Conservation (phyloP, 2,113 vertebrate genomes). For the Carassius auratus region DNA sequence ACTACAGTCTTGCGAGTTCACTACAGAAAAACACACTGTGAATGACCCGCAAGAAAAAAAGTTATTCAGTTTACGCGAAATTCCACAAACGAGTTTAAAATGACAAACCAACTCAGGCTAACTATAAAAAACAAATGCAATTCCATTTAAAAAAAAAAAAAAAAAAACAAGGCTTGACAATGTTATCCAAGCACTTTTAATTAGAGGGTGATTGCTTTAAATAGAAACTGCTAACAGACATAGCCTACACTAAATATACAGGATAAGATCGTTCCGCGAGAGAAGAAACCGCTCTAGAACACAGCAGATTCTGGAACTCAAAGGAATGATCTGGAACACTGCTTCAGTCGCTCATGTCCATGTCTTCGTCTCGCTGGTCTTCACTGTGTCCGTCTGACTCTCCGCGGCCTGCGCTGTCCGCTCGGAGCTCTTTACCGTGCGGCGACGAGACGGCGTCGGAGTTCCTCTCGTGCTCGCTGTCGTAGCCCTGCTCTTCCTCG, state of each 20-base stretch:
- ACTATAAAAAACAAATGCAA: constrained; percentile 10
- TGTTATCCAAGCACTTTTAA: constrained; percentile 29
- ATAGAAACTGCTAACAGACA: constrained; percentile 53
- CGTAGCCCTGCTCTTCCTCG: constrained; percentile 96
- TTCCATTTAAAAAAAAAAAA: neutral
- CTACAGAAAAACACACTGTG: neutral
- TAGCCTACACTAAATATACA: constrained; percentile 61
- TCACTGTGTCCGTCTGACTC: constrained; percentile 91
- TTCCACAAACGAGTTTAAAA: constrained; percentile 29
- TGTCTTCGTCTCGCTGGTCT: constrained; percentile 95
- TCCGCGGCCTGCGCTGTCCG: constrained; percentile 79
- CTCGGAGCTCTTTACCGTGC: constrained; percentile 73
- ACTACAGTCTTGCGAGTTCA: constrained; percentile 12
- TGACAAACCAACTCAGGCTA: constrained; percentile 19
- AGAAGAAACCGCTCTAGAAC: constrained; percentile 49
- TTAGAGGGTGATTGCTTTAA: constrained; percentile 21
- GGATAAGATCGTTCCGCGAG: constrained; percentile 62
- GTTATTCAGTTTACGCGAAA: neutral
- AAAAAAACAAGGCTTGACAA: neutral
- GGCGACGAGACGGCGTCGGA: constrained; percentile 77
- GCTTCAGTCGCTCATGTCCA: constrained; percentile 97
- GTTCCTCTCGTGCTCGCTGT: constrained; percentile 88
- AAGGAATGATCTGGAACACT: neutral
- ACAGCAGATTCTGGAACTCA: constrained; percentile 14
- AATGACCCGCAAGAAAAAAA: neutral